These are phyloP conservation scores for Sturnus vulgaris DNA, from an alignment of 2,113 vertebrate species.

Conservation along the genomic window DNA sequence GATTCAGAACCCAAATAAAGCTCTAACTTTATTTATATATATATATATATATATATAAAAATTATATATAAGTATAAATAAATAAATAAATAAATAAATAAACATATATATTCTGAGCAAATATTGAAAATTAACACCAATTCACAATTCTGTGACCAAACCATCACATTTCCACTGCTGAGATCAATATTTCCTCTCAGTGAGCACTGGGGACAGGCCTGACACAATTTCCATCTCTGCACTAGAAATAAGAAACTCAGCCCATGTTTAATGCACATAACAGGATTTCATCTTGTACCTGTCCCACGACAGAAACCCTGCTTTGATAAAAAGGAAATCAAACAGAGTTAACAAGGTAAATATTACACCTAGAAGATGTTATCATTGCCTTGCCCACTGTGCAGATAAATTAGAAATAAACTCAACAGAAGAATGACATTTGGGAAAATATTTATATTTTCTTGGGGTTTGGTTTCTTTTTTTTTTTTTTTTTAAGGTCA, in stretches of 20 bases:
- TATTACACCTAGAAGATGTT: not conserved
- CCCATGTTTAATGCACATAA: not conserved
- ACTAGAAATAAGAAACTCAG: not conserved
- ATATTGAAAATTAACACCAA: not conserved
- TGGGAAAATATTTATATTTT: not conserved
- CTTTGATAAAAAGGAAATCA: not conserved
- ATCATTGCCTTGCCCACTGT: no score
- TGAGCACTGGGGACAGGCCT: not conserved
- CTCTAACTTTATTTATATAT: no score
- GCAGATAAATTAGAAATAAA: not conserved
- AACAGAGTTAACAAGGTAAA: not conserved
- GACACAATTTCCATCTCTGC: not conserved
- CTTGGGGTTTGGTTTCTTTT: not conserved
- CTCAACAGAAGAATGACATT: not conserved
- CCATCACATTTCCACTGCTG: not conserved
- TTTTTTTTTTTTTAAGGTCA: not conserved
- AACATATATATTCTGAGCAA: not conserved
- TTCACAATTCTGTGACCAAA: not conserved
- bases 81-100: no score
- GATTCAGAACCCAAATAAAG: not conserved
- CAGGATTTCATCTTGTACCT: not conserved
- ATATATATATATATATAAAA: no score
- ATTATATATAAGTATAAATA: no score
- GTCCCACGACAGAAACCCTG: not conserved
- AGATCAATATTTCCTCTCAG: not conserved